Base-by-base conservation (phyloP, 2,888 invertebrate species). In the Caradrina clavipalpis region DNA sequence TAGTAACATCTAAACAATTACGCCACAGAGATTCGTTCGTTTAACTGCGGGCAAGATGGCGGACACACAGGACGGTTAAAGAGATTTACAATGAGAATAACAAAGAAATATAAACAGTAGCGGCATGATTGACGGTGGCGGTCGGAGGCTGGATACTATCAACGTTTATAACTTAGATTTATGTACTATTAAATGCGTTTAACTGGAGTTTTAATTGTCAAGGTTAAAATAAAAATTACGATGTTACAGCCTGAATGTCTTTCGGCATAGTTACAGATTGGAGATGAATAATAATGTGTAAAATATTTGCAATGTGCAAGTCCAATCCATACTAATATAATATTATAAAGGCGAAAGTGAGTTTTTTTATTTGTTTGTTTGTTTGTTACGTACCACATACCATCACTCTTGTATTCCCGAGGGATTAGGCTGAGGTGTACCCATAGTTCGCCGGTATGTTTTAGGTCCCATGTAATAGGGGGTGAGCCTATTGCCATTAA, bases 51-150 rank as follows among this genome's bases (percentile, higher is more conserved):
- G 64, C 55, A 65, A 72, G 1, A 81, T 76, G 77, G 73, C 67
- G 61, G 42, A n/a, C 19, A 4, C 45, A 47, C 59, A 53, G 4
- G 69, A 55, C 50, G 51, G 74, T 64, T 68, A 76, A 73, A 83
- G 71, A 82, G 82, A 82, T 82, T 82, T 82, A 82, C 68, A 79
- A 74, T 79, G 66, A 56, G 47, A 62, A 70, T 70, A 75, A 84
- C 84, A 84, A 84, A 69, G 74, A 73, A 73, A 69, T 69, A 73
- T 81, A 82, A 82, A 82, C 84, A 83, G 19, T 51, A 19, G 19
- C 10, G 17, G 61, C 77, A 57, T 57, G 81, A 71, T 69, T 72
- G 70, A 47, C 80, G 68, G 47, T 21, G 15, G 45, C 15, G 1
- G 22, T 21, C 2, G 60, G 22, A 70, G 47, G 22, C 77, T 82